Percentiles rank a stretch among this genome's conserved stretches.
Conservation (phyloP, 2,888 invertebrate genomes). For the Dexiosoma caninum region DNA sequence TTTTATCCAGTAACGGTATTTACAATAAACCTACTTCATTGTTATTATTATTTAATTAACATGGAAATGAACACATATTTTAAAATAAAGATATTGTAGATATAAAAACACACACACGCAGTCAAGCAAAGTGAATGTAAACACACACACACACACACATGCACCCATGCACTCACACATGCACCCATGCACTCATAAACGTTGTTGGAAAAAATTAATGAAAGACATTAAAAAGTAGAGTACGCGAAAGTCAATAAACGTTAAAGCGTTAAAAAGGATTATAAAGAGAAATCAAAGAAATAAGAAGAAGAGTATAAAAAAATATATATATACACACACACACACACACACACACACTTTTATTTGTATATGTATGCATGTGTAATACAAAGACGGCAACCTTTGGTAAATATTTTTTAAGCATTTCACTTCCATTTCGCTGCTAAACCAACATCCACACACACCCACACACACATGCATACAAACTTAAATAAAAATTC, state of each 20-base stretch:
- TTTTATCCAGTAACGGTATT: constrained; percentile 28
- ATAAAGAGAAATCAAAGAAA: constrained; percentile 5
- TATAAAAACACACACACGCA: neutral
- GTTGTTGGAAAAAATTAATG: neutral
- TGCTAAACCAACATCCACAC: neutral
- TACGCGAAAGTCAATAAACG: neutral
- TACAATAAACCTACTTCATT: constrained; percentile 56
- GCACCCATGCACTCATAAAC: too few species aligned
- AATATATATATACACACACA: too few species aligned
- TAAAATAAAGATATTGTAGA: too few species aligned
- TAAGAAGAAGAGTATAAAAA: neutral
- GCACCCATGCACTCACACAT: too few species aligned
- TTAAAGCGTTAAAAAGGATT: constrained; percentile 25
- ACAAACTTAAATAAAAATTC: neutral
- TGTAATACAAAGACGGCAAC: neutral
- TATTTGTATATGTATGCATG: neutral
- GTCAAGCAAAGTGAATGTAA: too few species aligned
- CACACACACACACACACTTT: too few species aligned
- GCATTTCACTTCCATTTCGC: constrained; percentile 9
- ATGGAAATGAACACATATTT: constrained; percentile 30
- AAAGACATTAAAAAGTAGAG: neutral
- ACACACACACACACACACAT: too few species aligned
- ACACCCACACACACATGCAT: neutral
- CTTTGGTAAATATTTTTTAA: constrained; percentile 23
- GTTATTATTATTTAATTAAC: constrained; percentile 62